Percentiles rank a stretch among this genome's conserved stretches.
Evolutionary conservation across 2,797 vertebrate genomes (phyloP).

Genomic region (Neosilurus hyrtlii): DNA sequence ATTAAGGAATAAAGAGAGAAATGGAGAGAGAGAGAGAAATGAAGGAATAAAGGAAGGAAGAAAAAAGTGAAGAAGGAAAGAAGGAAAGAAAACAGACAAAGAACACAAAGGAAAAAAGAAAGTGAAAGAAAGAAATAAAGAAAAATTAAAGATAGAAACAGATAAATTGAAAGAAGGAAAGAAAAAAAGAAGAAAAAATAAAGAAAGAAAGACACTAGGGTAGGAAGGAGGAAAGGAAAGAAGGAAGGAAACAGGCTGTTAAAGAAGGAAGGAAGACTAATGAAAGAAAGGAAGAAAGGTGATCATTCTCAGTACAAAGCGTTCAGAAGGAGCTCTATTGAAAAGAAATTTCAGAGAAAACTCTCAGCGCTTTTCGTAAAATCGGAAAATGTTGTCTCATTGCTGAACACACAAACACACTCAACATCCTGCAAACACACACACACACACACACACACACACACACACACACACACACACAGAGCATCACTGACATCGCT

Average conservation of each 20-base stretch:
- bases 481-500: conserved; percentile 21
- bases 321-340: neutral
- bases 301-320: too few species aligned
- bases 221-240: rapidly evolving
- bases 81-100: neutral
- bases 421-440: neutral
- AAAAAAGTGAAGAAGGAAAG: neutral
- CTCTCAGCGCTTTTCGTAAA: too few species aligned
- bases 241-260: neutral
- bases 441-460: conserved; percentile 26
- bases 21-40: neutral
- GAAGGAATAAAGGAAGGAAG: neutral
- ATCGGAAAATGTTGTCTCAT: conserved; percentile 21
- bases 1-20: neutral
- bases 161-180: neutral
- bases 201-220: neutral
- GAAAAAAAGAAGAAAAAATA: neutral
- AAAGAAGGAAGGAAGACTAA: neutral
- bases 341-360: too few species aligned
- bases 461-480: neutral
- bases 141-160: neutral
- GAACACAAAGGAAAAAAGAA: neutral
- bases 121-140: neutral
- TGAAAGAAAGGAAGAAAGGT: neutral
- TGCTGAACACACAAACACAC: neutral